Evolutionary conservation across 2,888 invertebrate species (phyloP), one percentile per base, ranked within the genome.

Genomic region (Sinotaia quadrata): DNA sequence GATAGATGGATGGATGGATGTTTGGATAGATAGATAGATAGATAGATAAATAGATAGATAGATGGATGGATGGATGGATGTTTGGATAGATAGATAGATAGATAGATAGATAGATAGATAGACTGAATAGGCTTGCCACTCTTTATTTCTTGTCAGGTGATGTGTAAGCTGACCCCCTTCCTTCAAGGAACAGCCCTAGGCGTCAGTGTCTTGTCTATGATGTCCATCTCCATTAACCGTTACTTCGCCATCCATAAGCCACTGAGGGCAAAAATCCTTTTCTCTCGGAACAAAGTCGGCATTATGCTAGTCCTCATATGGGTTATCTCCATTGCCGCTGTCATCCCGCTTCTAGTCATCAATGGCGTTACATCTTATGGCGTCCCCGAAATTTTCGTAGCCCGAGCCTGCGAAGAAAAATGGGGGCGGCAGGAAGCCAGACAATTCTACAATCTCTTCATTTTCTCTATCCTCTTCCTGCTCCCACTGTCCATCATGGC

Each of bases 171-270:
- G 60, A 68, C 68, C 2, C 71, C 71, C 12, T 71, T 83, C 71
- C 47, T 83, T 1, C 83, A 83, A 61, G 81, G 82, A 31, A 75
- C 79, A 4, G 79, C 82, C 0, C 79, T 83, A 1, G 73, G 74
- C 1, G 81, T 84, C 27, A 81, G 82, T 63, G 81, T 82, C 8
- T 71, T 84, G 0, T 81, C 79, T 10, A 73, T 84, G 52, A 69
- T 83, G 18, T 75, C 76, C 18, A 82, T 83, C 41, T 81, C 81
- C 65, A 72, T 80, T 33, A 81, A 81, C 59, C 73, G 84, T 21
- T 81, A 81, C 68, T 71, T 71, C 51, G 71, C 71, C 60, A 71
- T 71, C 54, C 71, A 68, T 41, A 60, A 59, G 24, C 71, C 71
- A 3, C 71, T 71, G 15, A 63, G 62, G 18, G 71, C 71, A 47